These are phyloP conservation scores for Seira sanloemensis DNA, from an alignment of 2,888 invertebrate genomes.

Conservation along the genomic window DNA sequence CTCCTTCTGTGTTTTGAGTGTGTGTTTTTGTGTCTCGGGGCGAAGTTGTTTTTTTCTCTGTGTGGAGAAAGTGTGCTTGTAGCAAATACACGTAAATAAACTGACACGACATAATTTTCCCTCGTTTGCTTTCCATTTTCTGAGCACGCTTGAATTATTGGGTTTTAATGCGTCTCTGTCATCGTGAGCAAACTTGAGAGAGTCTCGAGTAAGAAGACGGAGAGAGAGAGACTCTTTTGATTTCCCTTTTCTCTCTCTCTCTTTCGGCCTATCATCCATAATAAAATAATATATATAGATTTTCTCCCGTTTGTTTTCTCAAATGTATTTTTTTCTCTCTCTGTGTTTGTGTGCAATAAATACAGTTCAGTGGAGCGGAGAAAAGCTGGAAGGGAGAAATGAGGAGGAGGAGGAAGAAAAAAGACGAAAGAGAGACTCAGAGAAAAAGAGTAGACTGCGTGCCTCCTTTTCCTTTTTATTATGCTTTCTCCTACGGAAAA, in stretches of 20 bases:
- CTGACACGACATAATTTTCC: neutral
- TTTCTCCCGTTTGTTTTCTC: neutral
- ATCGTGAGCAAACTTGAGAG: neutral
- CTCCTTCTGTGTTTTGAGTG: neutral
- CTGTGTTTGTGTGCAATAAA: constrained; percentile 26
- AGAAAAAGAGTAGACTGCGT: neutral
- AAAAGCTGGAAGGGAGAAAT: constrained; percentile 22
- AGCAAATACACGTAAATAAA: constrained; percentile 4
- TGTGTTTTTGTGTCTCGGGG: neutral
- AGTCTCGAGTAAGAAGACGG: no score
- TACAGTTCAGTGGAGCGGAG: constrained; percentile 34
- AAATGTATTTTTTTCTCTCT: constrained; percentile 10
- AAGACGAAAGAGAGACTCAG: no score
- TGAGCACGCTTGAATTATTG: neutral
- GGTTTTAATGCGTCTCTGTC: constrained; percentile 1
- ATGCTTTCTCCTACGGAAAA: neutral
- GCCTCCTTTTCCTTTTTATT: neutral
- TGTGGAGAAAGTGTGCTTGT: neutral
- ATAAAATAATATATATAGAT: constrained; percentile 30
- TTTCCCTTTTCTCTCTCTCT: neutral
- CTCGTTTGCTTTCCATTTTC: neutral
- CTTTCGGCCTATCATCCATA: neutral
- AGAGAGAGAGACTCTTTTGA: neutral
- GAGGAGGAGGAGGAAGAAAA: neutral
- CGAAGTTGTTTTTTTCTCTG: no score